phyloP scores from a whole-genome alignment of 2,797 vertebrate species.

The Crocodylus rhombifer region DNA sequence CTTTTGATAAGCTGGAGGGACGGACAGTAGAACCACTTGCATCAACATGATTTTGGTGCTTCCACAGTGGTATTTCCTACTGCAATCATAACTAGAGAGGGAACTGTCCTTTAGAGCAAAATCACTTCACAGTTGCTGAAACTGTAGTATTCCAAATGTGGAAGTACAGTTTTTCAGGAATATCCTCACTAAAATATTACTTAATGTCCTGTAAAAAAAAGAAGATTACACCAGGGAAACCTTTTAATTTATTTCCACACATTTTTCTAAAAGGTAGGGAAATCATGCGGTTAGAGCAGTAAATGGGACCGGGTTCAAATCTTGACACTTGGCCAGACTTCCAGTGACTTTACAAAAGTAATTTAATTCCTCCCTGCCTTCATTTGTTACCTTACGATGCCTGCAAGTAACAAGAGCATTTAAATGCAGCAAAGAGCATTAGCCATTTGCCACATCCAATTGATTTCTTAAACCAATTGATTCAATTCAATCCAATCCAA shows the following conservation, averaged over 20 bases:
- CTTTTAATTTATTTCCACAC: background rate
- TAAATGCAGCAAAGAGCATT: too few relatives aligned
- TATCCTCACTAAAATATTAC: background rate
- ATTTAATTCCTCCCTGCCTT: background rate
- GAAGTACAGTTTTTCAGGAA: background rate
- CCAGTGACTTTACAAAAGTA: conserved; percentile 1
- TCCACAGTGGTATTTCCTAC: background rate
- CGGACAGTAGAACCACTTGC: accelerated
- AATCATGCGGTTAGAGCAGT: background rate
- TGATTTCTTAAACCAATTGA: too few relatives aligned
- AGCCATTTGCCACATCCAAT: too few relatives aligned
- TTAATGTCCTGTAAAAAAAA: background rate
- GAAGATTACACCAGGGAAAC: background rate
- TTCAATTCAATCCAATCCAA: too few relatives aligned
- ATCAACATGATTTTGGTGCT: accelerated
- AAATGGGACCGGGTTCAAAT: conserved; percentile 17
- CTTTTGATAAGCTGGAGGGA: accelerated
- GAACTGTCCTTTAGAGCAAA: background rate
- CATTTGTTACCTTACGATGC: background rate
- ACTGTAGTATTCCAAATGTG: background rate
- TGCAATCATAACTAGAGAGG: background rate
- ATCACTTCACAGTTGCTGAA: background rate
- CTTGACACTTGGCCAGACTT: conserved; percentile 4
- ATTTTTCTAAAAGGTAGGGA: background rate
- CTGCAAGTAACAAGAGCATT: too few relatives aligned